These are phyloP conservation scores for Bimastos eiseni DNA, from an alignment of 2,888 invertebrate species.

Conservation along the genomic window DNA sequence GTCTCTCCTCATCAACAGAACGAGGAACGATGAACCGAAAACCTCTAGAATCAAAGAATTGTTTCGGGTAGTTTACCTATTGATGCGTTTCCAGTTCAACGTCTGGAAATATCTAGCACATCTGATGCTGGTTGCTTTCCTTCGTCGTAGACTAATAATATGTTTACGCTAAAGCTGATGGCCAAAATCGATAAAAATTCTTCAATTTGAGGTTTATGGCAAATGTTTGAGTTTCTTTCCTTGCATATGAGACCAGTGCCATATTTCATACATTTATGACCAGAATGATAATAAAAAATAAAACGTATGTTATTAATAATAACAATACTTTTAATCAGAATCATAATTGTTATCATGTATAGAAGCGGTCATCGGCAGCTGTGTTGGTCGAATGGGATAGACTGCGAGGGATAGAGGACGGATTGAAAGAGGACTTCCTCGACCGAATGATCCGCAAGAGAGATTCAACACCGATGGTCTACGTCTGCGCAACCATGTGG, in stretches of 20 bases:
- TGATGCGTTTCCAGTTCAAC: not conserved
- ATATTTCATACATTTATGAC: no score
- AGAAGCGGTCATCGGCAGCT: not conserved
- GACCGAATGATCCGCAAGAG: constrained; percentile 42
- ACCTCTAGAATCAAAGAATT: not conserved
- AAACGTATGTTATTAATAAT: no score
- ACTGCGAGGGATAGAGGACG: constrained; percentile 13
- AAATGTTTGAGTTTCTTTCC: no score
- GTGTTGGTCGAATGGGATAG: not conserved
- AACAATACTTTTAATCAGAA: no score
- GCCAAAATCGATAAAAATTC: no score
- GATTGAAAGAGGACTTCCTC: not conserved
- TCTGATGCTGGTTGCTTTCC: no score
- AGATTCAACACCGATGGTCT: constrained; percentile 68
- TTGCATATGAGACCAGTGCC: no score
- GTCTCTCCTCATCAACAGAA: constrained; percentile 86
- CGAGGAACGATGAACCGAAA: constrained; percentile 73
- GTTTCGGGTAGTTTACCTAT: not conserved
- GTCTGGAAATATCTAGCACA: no score
- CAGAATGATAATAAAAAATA: no score
- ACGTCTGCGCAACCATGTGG: constrained; percentile 99
- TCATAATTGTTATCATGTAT: not conserved
- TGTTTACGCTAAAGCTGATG: no score
- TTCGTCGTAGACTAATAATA: no score
- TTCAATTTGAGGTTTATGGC: no score